phyloP scores from a whole-genome alignment of 2,888 invertebrate genomes.

The Agonopterix subpropinquella region DNA sequence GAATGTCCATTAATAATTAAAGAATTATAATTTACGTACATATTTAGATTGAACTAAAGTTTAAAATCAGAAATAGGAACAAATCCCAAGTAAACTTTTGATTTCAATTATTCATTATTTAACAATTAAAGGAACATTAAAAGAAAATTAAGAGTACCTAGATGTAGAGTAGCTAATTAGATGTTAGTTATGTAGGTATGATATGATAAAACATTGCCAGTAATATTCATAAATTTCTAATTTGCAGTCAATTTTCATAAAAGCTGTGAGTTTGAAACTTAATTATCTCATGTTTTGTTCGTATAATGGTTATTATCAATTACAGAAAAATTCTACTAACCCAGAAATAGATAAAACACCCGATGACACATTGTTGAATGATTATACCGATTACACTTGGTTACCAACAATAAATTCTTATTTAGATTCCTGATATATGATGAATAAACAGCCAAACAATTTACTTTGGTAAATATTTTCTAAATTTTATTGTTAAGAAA shows the following conservation, averaged over 20 bases:
- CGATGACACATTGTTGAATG: constrained; percentile 5
- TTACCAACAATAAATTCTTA: neutral
- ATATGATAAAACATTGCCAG: constrained; percentile 6
- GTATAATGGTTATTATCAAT: neutral
- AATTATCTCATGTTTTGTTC: constrained; percentile 4
- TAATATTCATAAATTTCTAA: constrained; percentile 2
- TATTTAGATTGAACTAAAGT: constrained; percentile 11
- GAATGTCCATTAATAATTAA: constrained; percentile 9
- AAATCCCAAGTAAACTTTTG: constrained; percentile 7
- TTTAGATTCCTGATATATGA: neutral
- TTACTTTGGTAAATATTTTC: constrained; percentile 38
- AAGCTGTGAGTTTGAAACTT: constrained; percentile 4
- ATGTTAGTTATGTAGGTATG: neutral
- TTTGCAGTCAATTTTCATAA: neutral
- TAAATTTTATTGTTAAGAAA: constrained; percentile 14
- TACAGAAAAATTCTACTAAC: neutral
- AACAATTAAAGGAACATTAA: constrained; percentile 29
- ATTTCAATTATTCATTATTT: constrained; percentile 9
- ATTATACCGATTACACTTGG: neutral
- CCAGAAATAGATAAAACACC: constrained; percentile 8
- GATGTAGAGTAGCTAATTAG: too few relatives aligned
- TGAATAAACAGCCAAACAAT: constrained; percentile 35
- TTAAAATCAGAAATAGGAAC: constrained; percentile 13
- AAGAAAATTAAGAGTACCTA: constrained; percentile 8
- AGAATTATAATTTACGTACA: neutral